Evolutionary conservation across 2,113 vertebrate genomes (phyloP).

Genomic region (Scartelaos histophorus): DNA sequence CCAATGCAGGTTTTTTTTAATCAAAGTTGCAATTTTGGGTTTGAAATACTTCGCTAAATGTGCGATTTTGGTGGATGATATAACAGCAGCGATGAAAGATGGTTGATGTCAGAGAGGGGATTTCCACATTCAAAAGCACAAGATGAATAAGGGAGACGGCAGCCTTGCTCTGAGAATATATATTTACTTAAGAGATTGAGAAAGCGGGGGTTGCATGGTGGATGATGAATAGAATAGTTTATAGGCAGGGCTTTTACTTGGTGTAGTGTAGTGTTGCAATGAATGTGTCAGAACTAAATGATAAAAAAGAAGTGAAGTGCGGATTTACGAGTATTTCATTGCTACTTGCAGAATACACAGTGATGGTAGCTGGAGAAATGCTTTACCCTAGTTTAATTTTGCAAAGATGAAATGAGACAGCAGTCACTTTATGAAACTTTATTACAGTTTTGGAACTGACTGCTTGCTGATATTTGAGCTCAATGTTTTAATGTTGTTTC

Average conservation of each 20-base stretch:
- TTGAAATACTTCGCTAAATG: conserved; percentile 2
- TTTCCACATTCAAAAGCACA: conserved; percentile 23
- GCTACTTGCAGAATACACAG: background rate
- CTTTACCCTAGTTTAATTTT: background rate
- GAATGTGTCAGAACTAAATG: background rate
- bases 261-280: background rate
- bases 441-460: background rate
- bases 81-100: conserved; percentile 22
- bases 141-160: conserved; percentile 14
- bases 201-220: conserved; percentile 34
- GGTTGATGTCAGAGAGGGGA: conserved; percentile 30
- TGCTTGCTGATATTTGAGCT: background rate
- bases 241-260: background rate
- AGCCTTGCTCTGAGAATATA: background rate
- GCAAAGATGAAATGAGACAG: background rate
- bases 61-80: conserved; percentile 8
- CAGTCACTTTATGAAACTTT: background rate
- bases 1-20: conserved; percentile 14
- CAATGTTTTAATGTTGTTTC: too few relatives aligned
- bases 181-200: conserved; percentile 50
- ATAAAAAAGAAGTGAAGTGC: background rate
- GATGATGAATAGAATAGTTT: background rate
- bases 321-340: background rate
- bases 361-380: background rate
- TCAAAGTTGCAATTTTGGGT: conserved; percentile 9